A percentile compares a stretch with the other conserved stretches of the same genome.
These are phyloP conservation scores for Syrmaticus mikado DNA, from an alignment of 2,113 vertebrate species.

Conservation along the genomic window DNA sequence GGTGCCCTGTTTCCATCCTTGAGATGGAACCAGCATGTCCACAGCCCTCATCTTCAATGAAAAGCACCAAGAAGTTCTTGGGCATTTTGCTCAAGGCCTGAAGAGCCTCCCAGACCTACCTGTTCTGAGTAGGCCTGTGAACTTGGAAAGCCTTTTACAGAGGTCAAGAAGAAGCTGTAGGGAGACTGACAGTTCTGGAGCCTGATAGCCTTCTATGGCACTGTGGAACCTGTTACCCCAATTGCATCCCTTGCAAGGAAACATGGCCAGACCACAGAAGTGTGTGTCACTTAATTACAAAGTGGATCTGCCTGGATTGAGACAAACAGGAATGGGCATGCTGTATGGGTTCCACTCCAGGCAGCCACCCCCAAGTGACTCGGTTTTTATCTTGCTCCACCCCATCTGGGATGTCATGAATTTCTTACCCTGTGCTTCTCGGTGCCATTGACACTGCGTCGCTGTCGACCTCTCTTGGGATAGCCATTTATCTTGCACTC, in stretches of 20 bases:
- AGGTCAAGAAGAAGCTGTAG: neutral
- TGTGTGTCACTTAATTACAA: rapidly evolving
- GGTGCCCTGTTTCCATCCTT: neutral
- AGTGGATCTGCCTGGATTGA: neutral
- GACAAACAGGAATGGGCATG: neutral
- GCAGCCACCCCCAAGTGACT: neutral
- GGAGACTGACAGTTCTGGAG: neutral
- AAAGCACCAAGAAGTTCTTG: neutral
- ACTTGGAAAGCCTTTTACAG: neutral
- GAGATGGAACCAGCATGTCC: neutral
- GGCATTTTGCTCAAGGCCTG: neutral
- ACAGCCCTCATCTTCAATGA: neutral
- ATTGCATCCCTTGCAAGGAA: neutral
- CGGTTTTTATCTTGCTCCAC: neutral
- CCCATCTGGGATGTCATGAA: neutral
- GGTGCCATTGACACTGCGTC: conserved; percentile 59
- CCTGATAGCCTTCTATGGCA: neutral
- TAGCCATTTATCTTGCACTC: conserved; percentile 94
- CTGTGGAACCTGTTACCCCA: neutral
- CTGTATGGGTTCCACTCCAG: neutral
- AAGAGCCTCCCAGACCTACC: neutral
- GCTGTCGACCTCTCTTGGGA: conserved; percentile 75
- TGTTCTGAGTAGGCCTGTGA: neutral
- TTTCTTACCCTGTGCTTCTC: conserved; percentile 60
- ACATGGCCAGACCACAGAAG: neutral